Evolutionary conservation across 2,113 vertebrate genomes (phyloP), one percentile per base, ranked within the genome.

Genomic region (Cygnus buccinator): DNA sequence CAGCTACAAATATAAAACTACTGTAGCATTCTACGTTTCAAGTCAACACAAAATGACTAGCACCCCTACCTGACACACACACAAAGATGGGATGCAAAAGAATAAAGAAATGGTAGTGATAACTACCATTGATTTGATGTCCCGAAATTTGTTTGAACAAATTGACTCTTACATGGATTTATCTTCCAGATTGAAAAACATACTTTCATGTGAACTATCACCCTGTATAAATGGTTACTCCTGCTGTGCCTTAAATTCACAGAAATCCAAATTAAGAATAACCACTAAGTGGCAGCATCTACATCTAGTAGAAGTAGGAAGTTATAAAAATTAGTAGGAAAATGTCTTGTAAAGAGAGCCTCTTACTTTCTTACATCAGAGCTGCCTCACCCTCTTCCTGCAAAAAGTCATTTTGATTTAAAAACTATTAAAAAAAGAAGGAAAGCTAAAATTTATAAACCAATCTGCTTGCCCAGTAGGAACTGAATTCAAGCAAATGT

Each of bases 251-350:
- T 91, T 54, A 90, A 73, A 79, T 20, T 1, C 46, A 85, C 21
- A 68, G 58, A 84, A 91, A 68, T 22, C 10, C 7, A 78, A 77
- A 77, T 59, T 31, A 86, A 71, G 48, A 91, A 84, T 43, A 89
- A 81, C 94, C 96, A 96, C 95, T 94, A 90, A 78, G 95, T 89
- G 96, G 95, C 96, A 96, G 90, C 63, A 87, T 84, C 57, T 72
- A 75, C 90, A 68, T 22, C 23, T 43, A 33, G 20, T 20, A 48
- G 46, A 48, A 88, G 78, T 71, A 73, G 3, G 7, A 76, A 84
- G 68, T 17, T 0, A 0, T 25, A 22, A 48, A 37, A 88, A 55
- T 67, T 31, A 31, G 25, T n/a, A 66, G 10, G 28, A 88, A 79
- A 72, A 58, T 3, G 3, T 44, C 61, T 83, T 59, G 39, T 13